These are phyloP conservation scores for Euwallacea fornicatus DNA, from an alignment of 1,140 invertebrate species.

Conservation along the genomic window DNA sequence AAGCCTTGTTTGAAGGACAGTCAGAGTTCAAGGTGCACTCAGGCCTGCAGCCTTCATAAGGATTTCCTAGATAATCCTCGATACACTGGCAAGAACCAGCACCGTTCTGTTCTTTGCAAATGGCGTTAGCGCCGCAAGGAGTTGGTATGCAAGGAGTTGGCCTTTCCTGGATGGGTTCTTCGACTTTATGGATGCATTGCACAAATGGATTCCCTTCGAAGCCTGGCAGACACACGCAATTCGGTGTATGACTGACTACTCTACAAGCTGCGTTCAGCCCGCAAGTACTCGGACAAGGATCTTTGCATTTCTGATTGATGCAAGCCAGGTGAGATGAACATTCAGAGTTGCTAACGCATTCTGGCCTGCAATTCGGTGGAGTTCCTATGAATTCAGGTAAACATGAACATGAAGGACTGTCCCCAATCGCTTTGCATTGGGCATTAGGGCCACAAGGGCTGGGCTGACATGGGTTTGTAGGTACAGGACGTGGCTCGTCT, in stretches of 20 bases:
- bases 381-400: constrained; percentile 69
- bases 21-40: constrained; percentile 68
- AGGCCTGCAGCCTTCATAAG: constrained; percentile 72
- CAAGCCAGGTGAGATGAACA: constrained; percentile 66
- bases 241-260: constrained; percentile 67
- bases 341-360: constrained; percentile 70
- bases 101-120: constrained; percentile 67
- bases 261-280: constrained; percentile 69
- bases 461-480: constrained; percentile 60
- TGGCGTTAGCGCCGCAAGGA: constrained; percentile 74
- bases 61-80: constrained; percentile 70
- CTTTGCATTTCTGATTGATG: constrained; percentile 64
- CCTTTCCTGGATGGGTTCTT: constrained; percentile 43
- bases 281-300: constrained; percentile 68
- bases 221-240: constrained; percentile 63
- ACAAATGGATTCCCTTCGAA: constrained; percentile 64
- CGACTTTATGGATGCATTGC: constrained; percentile 53
- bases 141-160: constrained; percentile 67
- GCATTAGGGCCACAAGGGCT: constrained; percentile 61
- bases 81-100: constrained; percentile 71
- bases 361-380: constrained; percentile 73
- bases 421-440: constrained; percentile 57
- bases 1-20: constrained; percentile 64
- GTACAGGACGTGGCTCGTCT: constrained; percentile 45
- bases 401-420: constrained; percentile 65